phyloP scores from a whole-genome alignment of 2,888 invertebrate genomes.

The Altica lythri region DNA sequence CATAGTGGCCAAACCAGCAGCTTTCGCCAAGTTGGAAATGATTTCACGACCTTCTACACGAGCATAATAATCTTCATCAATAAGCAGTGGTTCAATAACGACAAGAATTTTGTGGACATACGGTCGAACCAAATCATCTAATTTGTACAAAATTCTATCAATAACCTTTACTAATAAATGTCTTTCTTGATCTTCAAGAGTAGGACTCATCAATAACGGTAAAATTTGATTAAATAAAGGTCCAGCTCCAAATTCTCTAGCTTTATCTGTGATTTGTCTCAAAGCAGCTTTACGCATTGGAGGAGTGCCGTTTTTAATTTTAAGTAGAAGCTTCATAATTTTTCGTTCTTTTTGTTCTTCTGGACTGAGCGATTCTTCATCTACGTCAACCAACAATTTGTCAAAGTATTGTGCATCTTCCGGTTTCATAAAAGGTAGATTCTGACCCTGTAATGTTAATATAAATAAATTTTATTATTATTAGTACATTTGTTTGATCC shows the following conservation, averaged over 20 bases:
- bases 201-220: constrained; percentile 99
- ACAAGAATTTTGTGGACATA: constrained; percentile 99
- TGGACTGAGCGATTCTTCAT: constrained; percentile 92
- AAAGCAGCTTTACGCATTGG: constrained; percentile 99
- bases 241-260: constrained; percentile 97
- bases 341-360: constrained; percentile 98
- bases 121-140: constrained; percentile 97
- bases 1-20: constrained; percentile 99
- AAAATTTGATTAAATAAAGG: constrained; percentile 99
- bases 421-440: constrained; percentile 98
- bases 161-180: constrained; percentile 99
- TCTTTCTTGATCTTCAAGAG: constrained; percentile 98
- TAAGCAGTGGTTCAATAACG: constrained; percentile 96
- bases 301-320: constrained; percentile 99
- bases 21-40: constrained; percentile 98
- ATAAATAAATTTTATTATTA: too few species aligned
- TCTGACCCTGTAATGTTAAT: constrained; percentile 59
- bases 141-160: constrained; percentile 95
- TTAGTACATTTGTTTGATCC: too few species aligned
- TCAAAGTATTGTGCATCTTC: constrained; percentile 99
- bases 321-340: constrained; percentile 97
- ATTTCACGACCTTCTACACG: constrained; percentile 96
- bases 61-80: constrained; percentile 99
- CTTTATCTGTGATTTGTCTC: constrained; percentile 98
- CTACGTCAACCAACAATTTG: constrained; percentile 95